Evolutionary conservation across 2,797 vertebrate genomes (phyloP), one percentile per base, ranked within the genome.

Genomic region (Bradypus variegatus): DNA sequence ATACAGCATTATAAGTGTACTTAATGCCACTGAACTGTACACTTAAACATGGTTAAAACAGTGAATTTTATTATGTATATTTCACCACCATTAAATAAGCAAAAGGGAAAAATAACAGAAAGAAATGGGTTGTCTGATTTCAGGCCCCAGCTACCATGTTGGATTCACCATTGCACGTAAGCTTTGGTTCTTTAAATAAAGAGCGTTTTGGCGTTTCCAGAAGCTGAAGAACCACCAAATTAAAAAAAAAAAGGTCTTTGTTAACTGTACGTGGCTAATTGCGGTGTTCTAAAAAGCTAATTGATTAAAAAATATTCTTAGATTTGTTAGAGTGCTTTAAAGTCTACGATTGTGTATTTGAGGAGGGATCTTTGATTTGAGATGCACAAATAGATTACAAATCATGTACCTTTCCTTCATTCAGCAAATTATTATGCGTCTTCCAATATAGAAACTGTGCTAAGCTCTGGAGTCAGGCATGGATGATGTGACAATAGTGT

Each of bases 61-160:
- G 55, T 58, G 21, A 19, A 21, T 21, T 58, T 58, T 58, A 19
- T 58, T 58, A 58, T 16, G 4, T 19, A 19, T 7, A 19, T 58
- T 58, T 58, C 18, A 58, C 55, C 55, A 58, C 18, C 13, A 5
- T 55, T 55, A 45, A 8, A 45, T 45, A 45, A 45, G 41, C 41
- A 45, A 58, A 58, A 79, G 65, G 75, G 64, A 69, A 86, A 94
- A 95, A 89, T 89, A 85, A 85, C 88, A 93, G 93, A 86, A 91
- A 91, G 67, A 79, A 67, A 76, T 23, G 25, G 72, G 29, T 86
- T 92, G 19, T 25, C 88, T 21, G 65, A 79, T 64, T 94, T 3
- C 12, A 23, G 7, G 53, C 41, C 29, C 18, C 78, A 91, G 90
- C 38, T 60, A 70, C 55, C 50, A 25, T 72, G 5, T 4, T 69